phyloP scores from a whole-genome alignment of 1,140 invertebrate species.

The Pachyrhynchus sulphureomaculatus region DNA sequence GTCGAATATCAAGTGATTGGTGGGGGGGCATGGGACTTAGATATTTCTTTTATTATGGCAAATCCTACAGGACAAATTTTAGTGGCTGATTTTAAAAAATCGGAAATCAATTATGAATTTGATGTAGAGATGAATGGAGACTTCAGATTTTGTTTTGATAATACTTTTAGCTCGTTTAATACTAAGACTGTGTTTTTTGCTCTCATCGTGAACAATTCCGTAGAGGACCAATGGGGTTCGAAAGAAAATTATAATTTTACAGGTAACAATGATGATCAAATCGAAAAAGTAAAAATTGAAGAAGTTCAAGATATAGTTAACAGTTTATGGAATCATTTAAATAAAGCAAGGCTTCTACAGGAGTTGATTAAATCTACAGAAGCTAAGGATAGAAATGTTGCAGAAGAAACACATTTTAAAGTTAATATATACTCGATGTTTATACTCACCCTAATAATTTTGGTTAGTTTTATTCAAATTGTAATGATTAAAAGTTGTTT shows the following conservation, averaged over 20 bases:
- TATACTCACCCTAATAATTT: slow-evolving; percentile 69
- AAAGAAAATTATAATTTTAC: slow-evolving; percentile 52
- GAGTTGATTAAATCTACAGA: slow-evolving; percentile 72
- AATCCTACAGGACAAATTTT: slow-evolving; percentile 65
- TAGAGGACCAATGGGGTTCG: slow-evolving; percentile 58
- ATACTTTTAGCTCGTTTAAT: slow-evolving; percentile 75
- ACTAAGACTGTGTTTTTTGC: slow-evolving; percentile 83
- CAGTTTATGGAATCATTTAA: slow-evolving; percentile 61
- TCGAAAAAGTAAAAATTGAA: slow-evolving; percentile 63
- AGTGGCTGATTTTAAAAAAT: slow-evolving; percentile 68
- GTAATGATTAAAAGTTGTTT: slow-evolving; percentile 63
- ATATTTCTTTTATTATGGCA: slow-evolving; percentile 69
- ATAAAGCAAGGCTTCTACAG: slow-evolving; percentile 68
- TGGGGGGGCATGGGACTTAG: slow-evolving; percentile 72
- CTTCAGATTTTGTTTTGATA: slow-evolving; percentile 82
- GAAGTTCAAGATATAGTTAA: slow-evolving; percentile 65
- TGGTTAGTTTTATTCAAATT: slow-evolving; percentile 67
- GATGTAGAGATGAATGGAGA: slow-evolving; percentile 62
- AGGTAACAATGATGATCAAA: slow-evolving; percentile 52
- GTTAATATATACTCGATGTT: slow-evolving; percentile 73
- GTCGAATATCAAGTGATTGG: slow-evolving; percentile 80
- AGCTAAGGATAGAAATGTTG: slow-evolving; percentile 73
- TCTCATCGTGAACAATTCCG: slow-evolving; percentile 64
- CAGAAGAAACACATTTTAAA: slow-evolving; percentile 71
- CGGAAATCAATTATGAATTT: slow-evolving; percentile 67